Evolutionary conservation across 2,113 vertebrate genomes (phyloP), one percentile per base, ranked within the genome.

Genomic region (Chrysochloris asiatica): DNA sequence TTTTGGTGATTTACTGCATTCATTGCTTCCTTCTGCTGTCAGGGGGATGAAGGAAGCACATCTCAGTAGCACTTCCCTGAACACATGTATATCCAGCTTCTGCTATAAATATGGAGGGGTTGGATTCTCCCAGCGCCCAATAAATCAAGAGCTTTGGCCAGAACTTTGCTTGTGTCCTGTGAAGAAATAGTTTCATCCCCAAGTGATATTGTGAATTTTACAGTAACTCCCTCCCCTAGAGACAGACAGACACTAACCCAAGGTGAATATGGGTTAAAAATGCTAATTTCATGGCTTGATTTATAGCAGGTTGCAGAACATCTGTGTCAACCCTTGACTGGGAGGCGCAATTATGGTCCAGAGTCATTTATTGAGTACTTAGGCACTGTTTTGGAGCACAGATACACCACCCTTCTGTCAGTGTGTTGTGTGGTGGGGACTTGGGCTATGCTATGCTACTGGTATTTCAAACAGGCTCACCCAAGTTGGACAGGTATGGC

Each of bases 1-100:
- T 98, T 96, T 90, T 81, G 63, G 86, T 97, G 97, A 98, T 98
- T 98, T 97, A 97, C 92, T 94, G 95, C 97, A 95, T 96, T 95
- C 97, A 96, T 96, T 95, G 92, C 97, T 97, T 98, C 97, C 96
- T 96, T 96, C 97, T 96, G 90, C 97, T 97, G 97, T 98, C 98
- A 97, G 77, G 89, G 93, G 97, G 97, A 96, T 97, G 97, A 98
- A 97, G 96, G 95, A 97, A 97, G 97, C 94, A 95, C 96, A 94
- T 97, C 98, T 97, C 97, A 98, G 97, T 98, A 97, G 97, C 97
- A 96, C 97, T 97, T 97, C 95, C 89, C 96, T 96, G 96, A 97
- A 96, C 95, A 83, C 89, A 97, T 97, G 97, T 97, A 97, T 92
- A 96, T 97, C 96, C 92, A 97, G 95, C 95, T 94, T 88, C 89